Evolutionary conservation across 2,888 invertebrate genomes (phyloP).

Genomic region (Torymus aiolomorphi): DNA sequence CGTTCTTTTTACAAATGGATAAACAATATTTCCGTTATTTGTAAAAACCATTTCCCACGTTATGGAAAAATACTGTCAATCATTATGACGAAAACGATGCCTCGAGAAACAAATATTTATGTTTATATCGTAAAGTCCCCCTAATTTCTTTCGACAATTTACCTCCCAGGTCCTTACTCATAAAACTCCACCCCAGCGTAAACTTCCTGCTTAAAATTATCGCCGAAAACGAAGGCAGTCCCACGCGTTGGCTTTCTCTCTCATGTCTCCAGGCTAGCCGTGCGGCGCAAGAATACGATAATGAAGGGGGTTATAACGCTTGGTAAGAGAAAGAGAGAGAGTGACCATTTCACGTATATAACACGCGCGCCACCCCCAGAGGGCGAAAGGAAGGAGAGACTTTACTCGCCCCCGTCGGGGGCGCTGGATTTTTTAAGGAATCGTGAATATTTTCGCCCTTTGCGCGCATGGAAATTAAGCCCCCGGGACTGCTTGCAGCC

Average conservation of each 20-base stretch:
- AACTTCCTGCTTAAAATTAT: conserved; percentile 44
- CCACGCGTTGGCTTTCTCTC: neutral
- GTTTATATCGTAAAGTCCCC: neutral
- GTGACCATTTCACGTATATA: conserved; percentile 70
- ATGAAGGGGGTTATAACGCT: conserved; percentile 64
- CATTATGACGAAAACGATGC: neutral
- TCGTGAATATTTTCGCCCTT: conserved; percentile 73
- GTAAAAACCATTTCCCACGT: no score
- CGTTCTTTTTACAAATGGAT: no score
- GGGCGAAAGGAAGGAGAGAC: conserved; percentile 60
- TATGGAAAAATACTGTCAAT: no score
- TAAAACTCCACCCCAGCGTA: conserved; percentile 16
- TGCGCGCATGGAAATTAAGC: conserved; percentile 69
- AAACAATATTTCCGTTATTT: no score
- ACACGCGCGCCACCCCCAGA: conserved; percentile 65
- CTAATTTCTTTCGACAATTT: neutral
- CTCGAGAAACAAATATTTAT: neutral
- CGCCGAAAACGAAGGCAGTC: conserved; percentile 24
- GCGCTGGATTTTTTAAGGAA: conserved; percentile 72
- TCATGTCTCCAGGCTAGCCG: conserved; percentile 37
- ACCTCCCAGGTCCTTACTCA: conserved; percentile 8
- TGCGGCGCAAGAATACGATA: conserved; percentile 23
- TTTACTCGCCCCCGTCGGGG: conserved; percentile 48
- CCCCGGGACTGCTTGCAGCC: conserved; percentile 65
- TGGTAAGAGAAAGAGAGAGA: conserved; percentile 59